Conservation (phyloP, 1,140 invertebrate genomes). For the Globodera rostochiensis region DNA sequence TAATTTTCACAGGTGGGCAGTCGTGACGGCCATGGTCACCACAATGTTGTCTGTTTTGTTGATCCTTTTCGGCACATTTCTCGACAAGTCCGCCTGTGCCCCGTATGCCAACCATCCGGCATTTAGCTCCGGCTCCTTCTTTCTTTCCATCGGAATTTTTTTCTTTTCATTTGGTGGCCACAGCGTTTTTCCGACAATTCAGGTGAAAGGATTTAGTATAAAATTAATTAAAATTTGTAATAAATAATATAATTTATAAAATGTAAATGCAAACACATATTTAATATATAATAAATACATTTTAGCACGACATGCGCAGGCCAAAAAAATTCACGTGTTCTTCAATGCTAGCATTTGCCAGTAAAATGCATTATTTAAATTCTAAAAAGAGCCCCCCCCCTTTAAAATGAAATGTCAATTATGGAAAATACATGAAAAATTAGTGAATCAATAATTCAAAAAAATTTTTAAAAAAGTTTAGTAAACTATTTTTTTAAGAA, state of each 20-base stretch:
- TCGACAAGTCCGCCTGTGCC: conserved; percentile 37
- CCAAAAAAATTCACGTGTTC: conserved; percentile 49
- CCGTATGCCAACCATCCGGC: conserved; percentile 29
- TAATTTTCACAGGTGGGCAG: conserved; percentile 38
- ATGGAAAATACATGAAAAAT: no score
- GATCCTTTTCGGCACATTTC: conserved; percentile 42
- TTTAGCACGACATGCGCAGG: conserved; percentile 49
- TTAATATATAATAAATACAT: background rate
- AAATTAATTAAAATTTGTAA: conserved; percentile 1
- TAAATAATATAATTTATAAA: background rate
- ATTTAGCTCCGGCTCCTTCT: conserved; percentile 29
- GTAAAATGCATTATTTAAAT: conserved; percentile 1
- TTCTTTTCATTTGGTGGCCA: conserved; percentile 54
- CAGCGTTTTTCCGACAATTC: conserved; percentile 50
- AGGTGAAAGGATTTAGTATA: background rate
- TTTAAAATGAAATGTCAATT: no score
- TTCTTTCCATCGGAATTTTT: conserved; percentile 52
- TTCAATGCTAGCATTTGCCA: conserved; percentile 45
- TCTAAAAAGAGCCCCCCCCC: no score
- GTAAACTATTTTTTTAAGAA: no score
- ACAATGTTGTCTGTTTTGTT: conserved; percentile 46
- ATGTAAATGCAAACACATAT: background rate
- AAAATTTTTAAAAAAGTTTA: no score
- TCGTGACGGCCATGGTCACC: conserved; percentile 54
- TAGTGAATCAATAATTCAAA: no score